Percentiles rank a stretch among this genome's conserved stretches.
These are phyloP conservation scores for Ashinkailepas kermadecensis DNA, from an alignment of 2,888 invertebrate species.

Conservation along the genomic window DNA sequence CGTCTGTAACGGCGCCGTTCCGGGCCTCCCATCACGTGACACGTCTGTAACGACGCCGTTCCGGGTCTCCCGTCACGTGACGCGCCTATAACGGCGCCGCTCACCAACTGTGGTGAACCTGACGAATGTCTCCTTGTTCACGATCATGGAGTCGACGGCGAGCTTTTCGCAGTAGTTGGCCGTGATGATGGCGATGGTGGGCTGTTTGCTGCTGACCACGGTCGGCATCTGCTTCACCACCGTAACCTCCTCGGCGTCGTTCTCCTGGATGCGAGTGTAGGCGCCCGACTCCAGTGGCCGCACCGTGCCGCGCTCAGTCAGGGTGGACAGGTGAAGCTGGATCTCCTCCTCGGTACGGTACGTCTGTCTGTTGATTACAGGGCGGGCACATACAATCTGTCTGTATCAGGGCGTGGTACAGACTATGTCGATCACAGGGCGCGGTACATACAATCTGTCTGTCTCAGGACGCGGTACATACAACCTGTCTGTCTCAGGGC, in stretches of 20 bases:
- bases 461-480: too few relatives aligned
- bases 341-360: conserved; percentile 54
- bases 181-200: conserved; percentile 95
- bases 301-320: conserved; percentile 73
- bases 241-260: conserved; percentile 68
- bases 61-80: too few relatives aligned
- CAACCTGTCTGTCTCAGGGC: too few relatives aligned
- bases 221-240: conserved; percentile 93
- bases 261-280: conserved; percentile 75
- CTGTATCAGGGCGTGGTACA: too few relatives aligned
- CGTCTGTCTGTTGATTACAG: conserved; percentile 26
- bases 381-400: too few relatives aligned
- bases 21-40: too few relatives aligned
- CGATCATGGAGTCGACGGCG: conserved; percentile 96
- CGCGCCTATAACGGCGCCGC: conserved; percentile 39
- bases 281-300: conserved; percentile 68
- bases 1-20: too few relatives aligned
- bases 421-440: too few relatives aligned
- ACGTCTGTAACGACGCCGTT: too few relatives aligned
- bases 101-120: conserved; percentile 93
- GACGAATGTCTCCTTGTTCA: conserved; percentile 92
- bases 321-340: conserved; percentile 61
- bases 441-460: too few relatives aligned
- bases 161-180: conserved; percentile 95
- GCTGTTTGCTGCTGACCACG: conserved; percentile 78